These are phyloP conservation scores for Cerastis leucographa DNA, from an alignment of 2,888 invertebrate genomes.

Conservation along the genomic window DNA sequence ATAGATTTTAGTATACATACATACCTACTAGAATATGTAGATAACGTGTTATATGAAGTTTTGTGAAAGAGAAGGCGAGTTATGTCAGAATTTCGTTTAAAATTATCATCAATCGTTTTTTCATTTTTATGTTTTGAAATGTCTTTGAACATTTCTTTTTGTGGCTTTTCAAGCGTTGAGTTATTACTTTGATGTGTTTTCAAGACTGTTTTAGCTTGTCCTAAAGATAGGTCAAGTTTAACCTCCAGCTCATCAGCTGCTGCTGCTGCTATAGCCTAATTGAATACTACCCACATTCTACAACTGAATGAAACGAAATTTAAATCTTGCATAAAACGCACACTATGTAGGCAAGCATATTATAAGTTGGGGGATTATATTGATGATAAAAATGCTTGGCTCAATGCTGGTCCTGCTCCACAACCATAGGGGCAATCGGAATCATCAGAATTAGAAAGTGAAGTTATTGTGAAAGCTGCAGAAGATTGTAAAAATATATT, in stretches of 20 bases:
- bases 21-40: neutral
- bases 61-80: neutral
- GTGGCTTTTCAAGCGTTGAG: neutral
- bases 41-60: slow-evolving; percentile 6
- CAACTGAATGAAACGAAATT: no score
- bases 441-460: no score
- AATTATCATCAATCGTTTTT: neutral
- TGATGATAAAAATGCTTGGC: no score
- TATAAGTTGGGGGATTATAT: no score
- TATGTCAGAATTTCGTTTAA: neutral
- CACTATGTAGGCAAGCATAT: no score
- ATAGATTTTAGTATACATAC: slow-evolving; percentile 1
- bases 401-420: no score
- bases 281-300: no score
- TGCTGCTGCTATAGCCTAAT: neutral
- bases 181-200: slow-evolving; percentile 1
- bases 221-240: neutral
- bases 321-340: no score
- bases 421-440: no score
- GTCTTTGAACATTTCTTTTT: slow-evolving; percentile 3
- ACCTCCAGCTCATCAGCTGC: neutral
- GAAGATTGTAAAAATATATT: no score
- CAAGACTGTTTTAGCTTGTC: neutral
- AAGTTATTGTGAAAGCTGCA: no score
- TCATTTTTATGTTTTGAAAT: neutral